Evolutionary conservation across 2,888 invertebrate genomes (phyloP).

Genomic region (Nemotelus nigrinus): DNA sequence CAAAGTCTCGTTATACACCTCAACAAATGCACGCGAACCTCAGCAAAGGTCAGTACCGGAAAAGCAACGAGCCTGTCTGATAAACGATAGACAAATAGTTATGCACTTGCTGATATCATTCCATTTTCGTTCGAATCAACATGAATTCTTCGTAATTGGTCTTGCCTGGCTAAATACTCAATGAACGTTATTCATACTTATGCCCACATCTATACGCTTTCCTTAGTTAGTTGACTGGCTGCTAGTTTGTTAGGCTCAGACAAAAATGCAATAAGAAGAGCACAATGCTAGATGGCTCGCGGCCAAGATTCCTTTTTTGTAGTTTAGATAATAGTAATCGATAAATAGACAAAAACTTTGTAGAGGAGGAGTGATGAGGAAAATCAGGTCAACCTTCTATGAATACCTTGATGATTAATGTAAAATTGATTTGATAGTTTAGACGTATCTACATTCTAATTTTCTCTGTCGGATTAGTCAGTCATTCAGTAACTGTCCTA

Average conservation of each 20-base stretch:
- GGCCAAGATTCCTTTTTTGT: not conserved
- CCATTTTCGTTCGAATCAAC: not conserved
- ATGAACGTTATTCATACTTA: not conserved
- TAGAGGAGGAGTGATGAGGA: not conserved
- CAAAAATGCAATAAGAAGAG: not conserved
- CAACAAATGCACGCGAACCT: not conserved
- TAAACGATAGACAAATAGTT: not conserved
- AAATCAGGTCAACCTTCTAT: conserved; percentile 24
- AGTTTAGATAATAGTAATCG: conserved; percentile 7
- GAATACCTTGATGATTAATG: conserved; percentile 5
- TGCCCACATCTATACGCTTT: not conserved
- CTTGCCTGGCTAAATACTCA: conserved; percentile 14
- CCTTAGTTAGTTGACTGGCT: too few species aligned
- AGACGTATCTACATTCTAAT: not conserved
- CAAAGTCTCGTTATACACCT: too few species aligned
- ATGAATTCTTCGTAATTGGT: conserved; percentile 12
- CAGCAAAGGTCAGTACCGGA: conserved; percentile 1
- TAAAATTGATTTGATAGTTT: not conserved
- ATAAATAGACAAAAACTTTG: conserved; percentile 2
- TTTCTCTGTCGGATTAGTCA: conserved; percentile 11
- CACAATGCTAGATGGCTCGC: not conserved
- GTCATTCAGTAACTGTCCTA: not conserved
- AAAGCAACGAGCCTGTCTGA: not conserved
- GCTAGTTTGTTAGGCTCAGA: not conserved
- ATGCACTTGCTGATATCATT: conserved; percentile 18